Evolutionary conservation across 2,888 invertebrate species (phyloP), one percentile per base, ranked within the genome.

Genomic region (Hydropsyche betteni): DNA sequence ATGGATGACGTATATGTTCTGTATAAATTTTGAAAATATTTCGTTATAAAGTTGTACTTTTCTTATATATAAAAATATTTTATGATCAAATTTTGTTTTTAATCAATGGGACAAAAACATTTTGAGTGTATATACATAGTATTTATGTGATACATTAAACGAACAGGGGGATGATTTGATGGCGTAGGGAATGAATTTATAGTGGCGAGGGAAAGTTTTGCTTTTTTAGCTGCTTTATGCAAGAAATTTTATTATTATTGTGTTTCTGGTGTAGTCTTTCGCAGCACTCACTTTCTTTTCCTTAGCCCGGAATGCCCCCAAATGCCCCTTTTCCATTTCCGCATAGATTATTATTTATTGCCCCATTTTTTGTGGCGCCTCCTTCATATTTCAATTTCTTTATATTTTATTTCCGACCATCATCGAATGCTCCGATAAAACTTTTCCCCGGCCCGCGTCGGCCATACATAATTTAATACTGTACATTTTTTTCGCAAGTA

Each of bases 281-380:
- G n/a, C 55, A 55, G 14, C 55, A n/a, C 55, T 55, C 55, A 16
- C n/a, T 61, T 61, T 64, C 34, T 36, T 64, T 64, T 24, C 12
- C 10, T 64, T 10, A 10, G 6, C 10, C 34, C 64, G 12, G 36
- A 64, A 64, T n/a, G 8, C 61, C 61, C 16, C 55, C 70, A 33
- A 14, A 52, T 52, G 44, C 75, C 75, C 78, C 73, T 75, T 72
- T 74, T 74, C 69, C 55, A 75, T 78, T 78, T 78, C 76, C 76
- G 78, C 76, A 77, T 78, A 77, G 76, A 75, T 78, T 78, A 78
- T 78, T 78, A 78, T 78, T 78, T 78, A 78, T 78, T 75, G 73
- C 75, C 58, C 75, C 75, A 73, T 70, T 76, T 78, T 72, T 78
- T 74, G 76, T 74, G 74, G 69, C 68, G 75, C 68, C 76, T 78